Percentiles rank a stretch among this genome's conserved stretches.
These are phyloP conservation scores for Chelonus insularis DNA, from an alignment of 1,140 invertebrate genomes.

Conservation along the genomic window DNA sequence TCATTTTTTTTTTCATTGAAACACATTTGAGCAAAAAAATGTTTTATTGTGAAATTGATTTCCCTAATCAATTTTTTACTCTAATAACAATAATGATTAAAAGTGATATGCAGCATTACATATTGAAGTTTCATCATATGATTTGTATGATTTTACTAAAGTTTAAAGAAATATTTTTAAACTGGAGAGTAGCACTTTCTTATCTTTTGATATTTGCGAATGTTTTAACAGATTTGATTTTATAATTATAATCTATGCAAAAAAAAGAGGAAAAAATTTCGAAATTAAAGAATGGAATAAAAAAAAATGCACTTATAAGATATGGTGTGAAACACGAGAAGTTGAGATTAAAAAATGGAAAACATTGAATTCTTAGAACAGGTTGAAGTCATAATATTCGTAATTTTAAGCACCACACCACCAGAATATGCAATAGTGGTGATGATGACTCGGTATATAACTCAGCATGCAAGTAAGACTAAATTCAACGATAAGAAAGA, in stretches of 20 bases:
- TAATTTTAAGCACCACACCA: slow-evolving; percentile 40
- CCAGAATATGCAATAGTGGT: neutral
- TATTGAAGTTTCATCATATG: no score
- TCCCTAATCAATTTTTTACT: no score
- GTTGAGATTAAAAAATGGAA: slow-evolving; percentile 59
- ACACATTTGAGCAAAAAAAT: no score
- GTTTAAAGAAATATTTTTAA: no score
- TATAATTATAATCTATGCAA: no score
- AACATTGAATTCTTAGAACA: slow-evolving; percentile 58
- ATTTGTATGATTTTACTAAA: no score
- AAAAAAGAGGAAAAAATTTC: slow-evolving; percentile 3
- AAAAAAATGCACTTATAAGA: slow-evolving; percentile 52
- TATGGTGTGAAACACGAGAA: slow-evolving; percentile 59
- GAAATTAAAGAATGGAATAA: slow-evolving; percentile 33
- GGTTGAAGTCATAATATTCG: slow-evolving; percentile 55
- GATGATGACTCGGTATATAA: neutral
- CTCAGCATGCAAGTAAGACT: neutral
- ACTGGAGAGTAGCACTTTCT: no score
- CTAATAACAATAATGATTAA: no score
- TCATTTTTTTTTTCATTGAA: slow-evolving; percentile 28
- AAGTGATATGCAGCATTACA: no score
- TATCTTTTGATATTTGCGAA: no score
- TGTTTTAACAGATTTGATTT: no score
- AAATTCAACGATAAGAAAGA: neutral
- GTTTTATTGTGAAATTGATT: no score